Evolutionary conservation across 2,888 invertebrate genomes (phyloP).

Genomic region (Diachrysia chrysitis): DNA sequence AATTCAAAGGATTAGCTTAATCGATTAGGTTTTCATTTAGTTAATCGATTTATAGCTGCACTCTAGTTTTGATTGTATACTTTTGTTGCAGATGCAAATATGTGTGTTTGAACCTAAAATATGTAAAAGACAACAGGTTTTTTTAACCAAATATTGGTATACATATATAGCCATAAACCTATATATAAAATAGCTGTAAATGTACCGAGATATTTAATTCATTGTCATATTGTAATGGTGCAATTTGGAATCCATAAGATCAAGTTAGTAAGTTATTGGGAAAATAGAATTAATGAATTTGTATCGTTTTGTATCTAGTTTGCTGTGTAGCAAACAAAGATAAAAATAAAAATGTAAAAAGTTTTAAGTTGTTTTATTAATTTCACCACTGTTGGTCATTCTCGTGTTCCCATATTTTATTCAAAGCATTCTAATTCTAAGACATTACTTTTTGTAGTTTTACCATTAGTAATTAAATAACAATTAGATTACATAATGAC

Average conservation of each 20-base stretch:
- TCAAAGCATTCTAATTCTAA: too few relatives aligned
- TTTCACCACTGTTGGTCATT: neutral
- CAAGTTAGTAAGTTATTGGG: slow-evolving; percentile 57
- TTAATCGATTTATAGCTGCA: neutral
- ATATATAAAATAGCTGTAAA: slow-evolving; percentile 17
- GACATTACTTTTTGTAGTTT: too few relatives aligned
- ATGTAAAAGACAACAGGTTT: slow-evolving; percentile 35
- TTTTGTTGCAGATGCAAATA: slow-evolving; percentile 5
- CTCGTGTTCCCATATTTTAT: neutral
- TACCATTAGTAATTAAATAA: too few relatives aligned
- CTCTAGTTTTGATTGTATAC: slow-evolving; percentile 16
- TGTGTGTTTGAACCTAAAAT: slow-evolving; percentile 24
- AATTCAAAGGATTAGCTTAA: neutral
- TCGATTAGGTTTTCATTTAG: neutral
- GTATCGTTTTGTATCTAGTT: slow-evolving; percentile 79
- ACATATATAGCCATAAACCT: slow-evolving; percentile 23
- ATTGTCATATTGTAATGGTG: slow-evolving; percentile 53
- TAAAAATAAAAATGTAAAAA: slow-evolving; percentile 60
- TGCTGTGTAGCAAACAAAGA: slow-evolving; percentile 68
- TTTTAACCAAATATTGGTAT: slow-evolving; percentile 19
- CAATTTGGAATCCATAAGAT: slow-evolving; percentile 52
- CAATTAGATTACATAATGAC: too few relatives aligned
- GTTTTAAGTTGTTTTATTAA: slow-evolving; percentile 31
- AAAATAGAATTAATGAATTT: slow-evolving; percentile 71
- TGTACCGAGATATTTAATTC: slow-evolving; percentile 42